Evolutionary conservation across 2,797 vertebrate species (phyloP).

Genomic region (Epinephelus coioides): DNA sequence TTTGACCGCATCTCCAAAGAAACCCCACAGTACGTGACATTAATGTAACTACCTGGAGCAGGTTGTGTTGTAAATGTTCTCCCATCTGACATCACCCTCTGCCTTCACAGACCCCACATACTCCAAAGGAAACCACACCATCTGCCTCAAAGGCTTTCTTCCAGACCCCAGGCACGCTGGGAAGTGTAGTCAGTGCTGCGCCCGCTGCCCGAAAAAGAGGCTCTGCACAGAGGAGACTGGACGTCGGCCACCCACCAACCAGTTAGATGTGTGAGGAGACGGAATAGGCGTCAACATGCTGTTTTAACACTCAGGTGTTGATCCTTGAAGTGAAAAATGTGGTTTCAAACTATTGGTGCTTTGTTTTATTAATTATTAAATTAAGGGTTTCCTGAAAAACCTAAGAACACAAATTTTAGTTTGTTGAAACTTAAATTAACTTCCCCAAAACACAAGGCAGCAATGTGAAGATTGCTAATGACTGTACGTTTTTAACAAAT

Average conservation of each 20-base stretch:
- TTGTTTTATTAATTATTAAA: constrained; percentile 9
- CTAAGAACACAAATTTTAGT: background rate
- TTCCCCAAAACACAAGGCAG: background rate
- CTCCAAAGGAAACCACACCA: constrained; percentile 86
- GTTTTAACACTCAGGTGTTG: constrained; percentile 37
- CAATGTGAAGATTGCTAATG: too few relatives aligned
- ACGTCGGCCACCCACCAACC: constrained; percentile 85
- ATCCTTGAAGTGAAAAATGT: constrained; percentile 17
- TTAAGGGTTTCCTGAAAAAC: constrained; percentile 8
- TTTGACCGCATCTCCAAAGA: background rate
- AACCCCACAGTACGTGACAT: background rate
- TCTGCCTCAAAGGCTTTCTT: constrained; percentile 89
- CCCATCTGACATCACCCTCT: constrained; percentile 30
- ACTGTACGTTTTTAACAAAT: constrained; percentile 4
- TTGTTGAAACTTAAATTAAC: background rate
- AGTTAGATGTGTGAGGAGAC: constrained; percentile 70
- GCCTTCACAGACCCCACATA: constrained; percentile 85
- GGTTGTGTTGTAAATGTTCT: constrained; percentile 2
- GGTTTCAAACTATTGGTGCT: constrained; percentile 56
- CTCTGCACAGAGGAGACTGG: constrained; percentile 93
- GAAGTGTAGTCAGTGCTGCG: constrained; percentile 64
- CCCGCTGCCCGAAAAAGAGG: constrained; percentile 80
- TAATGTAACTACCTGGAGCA: background rate
- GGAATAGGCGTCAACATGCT: background rate
- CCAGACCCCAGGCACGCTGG: constrained; percentile 91